Conservation (phyloP, 2,888 invertebrate species). For the Apamea epomidion region DNA sequence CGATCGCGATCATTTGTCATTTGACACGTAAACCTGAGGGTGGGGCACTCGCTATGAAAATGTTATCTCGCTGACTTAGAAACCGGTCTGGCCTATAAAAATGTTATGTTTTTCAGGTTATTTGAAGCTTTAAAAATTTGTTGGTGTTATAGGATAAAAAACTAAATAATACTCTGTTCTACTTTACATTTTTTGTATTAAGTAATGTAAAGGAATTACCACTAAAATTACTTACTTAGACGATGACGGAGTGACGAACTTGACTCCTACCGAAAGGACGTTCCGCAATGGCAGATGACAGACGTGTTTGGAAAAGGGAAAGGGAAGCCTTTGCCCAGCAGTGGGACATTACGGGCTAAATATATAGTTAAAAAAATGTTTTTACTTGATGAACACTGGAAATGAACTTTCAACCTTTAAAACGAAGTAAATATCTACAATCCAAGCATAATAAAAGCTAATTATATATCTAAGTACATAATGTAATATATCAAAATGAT, state of each 20-base stretch:
- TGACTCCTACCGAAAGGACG: background rate
- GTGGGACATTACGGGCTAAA: background rate
- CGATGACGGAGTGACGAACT: background rate
- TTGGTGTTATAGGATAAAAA: background rate
- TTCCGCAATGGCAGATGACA: background rate
- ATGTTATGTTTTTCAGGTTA: slow-evolving; percentile 27
- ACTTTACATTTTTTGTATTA: background rate
- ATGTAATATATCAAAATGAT: background rate
- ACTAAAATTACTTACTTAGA: background rate
- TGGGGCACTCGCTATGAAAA: slow-evolving; percentile 59
- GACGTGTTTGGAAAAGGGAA: background rate
- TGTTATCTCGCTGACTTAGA: slow-evolving; percentile 29
- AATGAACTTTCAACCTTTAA: background rate
- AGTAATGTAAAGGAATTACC: background rate
- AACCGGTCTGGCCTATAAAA: background rate
- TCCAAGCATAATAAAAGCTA: no score
- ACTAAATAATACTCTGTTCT: background rate
- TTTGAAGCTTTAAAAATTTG: background rate
- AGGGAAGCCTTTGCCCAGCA: background rate
- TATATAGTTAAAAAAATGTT: background rate
- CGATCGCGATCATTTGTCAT: slow-evolving; percentile 57
- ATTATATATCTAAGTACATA: background rate
- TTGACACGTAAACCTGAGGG: slow-evolving; percentile 60
- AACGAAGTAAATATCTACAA: background rate
- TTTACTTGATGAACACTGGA: background rate